Evolutionary conservation across 2,797 vertebrate species (phyloP), one percentile per base, ranked within the genome.

Genomic region (Hyperoplus immaculatus): DNA sequence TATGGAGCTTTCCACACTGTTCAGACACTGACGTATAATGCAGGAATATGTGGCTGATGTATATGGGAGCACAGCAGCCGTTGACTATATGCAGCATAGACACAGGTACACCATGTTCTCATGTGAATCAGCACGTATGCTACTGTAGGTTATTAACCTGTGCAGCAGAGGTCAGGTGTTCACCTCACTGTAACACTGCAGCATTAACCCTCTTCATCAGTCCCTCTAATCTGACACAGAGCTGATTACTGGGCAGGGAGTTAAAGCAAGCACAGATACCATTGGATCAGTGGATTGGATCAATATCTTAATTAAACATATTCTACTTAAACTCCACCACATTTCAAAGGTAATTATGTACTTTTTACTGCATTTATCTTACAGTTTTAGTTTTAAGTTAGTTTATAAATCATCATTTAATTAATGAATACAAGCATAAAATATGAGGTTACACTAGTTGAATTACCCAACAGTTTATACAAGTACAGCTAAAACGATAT

Each of bases 181-280:
- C 83, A 79, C 75, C 67, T 74, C 72, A 69, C 39, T 21, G 46
- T 2, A 21, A 21, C 21, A 16, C 66, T 56, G 58, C 65, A 76
- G 86, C 76, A 84, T 88, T 87, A 79, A 83, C 73, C 76, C 73
- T 74, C 72, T 82, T 87, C 62, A 58, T 64, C 41, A 78, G 74
- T 62, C 16, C 41, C 41, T 58, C 66, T 82, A 84, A 88, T 87
- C 84, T 75, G 4, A 41, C 66, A 59, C 12, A 0, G n/a, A 69
- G 63, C 42, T 72, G 82, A 80, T 71, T 80, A 76, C 50, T 11
- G 7, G 29, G 21, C 36, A n/a, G 36, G 21, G 5, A 60, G 29
- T 16, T 14, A 15, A 72, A 61, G n/a, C 58, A 51, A 46, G 11
- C 2, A 41, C 5, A 21, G 6, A 45, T 69, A 59, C 36, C 13